Conservation (phyloP, 2,888 invertebrate species). For the Hybos culiciformis region DNA sequence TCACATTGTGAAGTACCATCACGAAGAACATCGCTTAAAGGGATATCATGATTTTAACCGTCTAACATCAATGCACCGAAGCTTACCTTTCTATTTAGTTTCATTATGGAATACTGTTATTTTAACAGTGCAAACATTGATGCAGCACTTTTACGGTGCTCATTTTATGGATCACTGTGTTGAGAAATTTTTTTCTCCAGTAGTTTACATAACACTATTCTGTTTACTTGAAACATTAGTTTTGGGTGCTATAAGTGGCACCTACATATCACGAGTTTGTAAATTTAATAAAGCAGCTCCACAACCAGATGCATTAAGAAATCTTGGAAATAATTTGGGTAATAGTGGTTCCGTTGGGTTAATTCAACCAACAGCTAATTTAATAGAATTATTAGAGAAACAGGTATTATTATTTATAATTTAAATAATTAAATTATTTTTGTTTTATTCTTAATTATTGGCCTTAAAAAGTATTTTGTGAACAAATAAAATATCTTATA, state of each 20-base stretch:
- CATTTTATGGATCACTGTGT: constrained; percentile 40
- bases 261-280: constrained; percentile 45
- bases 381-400: constrained; percentile 49
- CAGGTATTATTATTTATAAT: constrained; percentile 39
- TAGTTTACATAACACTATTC: constrained; percentile 44
- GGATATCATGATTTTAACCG: constrained; percentile 58
- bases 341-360: constrained; percentile 31
- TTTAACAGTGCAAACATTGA: constrained; percentile 41
- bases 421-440: not conserved
- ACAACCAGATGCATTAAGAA: constrained; percentile 48
- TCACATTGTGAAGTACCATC: constrained; percentile 43
- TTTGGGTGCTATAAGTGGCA: constrained; percentile 38
- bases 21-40: constrained; percentile 45
- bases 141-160: constrained; percentile 43
- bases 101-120: constrained; percentile 48
- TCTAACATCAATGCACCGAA: constrained; percentile 43
- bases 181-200: constrained; percentile 37
- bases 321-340: constrained; percentile 32
- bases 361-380: constrained; percentile 38
- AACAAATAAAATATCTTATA: no score
- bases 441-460: not conserved
- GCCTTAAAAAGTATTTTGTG: not conserved
- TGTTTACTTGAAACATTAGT: constrained; percentile 39
- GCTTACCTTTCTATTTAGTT: constrained; percentile 46
- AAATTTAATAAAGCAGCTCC: constrained; percentile 45